A percentile compares a stretch with the other conserved stretches of the same genome.
These are phyloP conservation scores for Brachynemurus nebulosus DNA, from an alignment of 2,888 invertebrate genomes.

Conservation along the genomic window DNA sequence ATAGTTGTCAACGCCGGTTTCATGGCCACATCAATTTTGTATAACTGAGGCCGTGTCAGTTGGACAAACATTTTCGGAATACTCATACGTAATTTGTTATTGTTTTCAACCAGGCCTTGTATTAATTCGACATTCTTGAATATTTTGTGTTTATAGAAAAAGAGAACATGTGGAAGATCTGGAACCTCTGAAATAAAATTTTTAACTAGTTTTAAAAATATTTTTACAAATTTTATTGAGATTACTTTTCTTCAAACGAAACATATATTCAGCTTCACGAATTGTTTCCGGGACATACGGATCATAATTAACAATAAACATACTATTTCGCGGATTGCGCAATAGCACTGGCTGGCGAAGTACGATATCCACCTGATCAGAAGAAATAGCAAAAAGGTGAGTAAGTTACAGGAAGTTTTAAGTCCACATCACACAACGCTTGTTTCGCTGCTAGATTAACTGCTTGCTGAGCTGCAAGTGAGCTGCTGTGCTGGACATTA, in stretches of 20 bases:
- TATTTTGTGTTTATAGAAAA: conserved; percentile 57
- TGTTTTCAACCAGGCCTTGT: conserved; percentile 45
- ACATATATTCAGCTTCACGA: conserved; percentile 68
- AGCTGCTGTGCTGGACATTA: too few relatives aligned
- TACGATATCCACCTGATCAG: background rate
- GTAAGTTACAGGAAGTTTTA: too few relatives aligned
- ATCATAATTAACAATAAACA: conserved; percentile 60
- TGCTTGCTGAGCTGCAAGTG: too few relatives aligned
- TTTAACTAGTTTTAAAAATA: background rate
- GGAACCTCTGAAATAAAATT: conserved; percentile 45
- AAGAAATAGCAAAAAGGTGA: too few relatives aligned
- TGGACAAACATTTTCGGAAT: conserved; percentile 57
- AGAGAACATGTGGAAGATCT: conserved; percentile 58
- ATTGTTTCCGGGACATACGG: conserved; percentile 56
- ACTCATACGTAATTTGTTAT: conserved; percentile 40
- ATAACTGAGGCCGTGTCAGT: conserved; percentile 49
- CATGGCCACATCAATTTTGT: conserved; percentile 54
- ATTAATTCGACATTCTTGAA: conserved; percentile 45
- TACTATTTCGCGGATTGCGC: conserved; percentile 47
- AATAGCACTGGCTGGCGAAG: conserved; percentile 52
- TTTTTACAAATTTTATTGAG: background rate
- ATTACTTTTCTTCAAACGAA: conserved; percentile 42
- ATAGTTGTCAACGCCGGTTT: conserved; percentile 63
- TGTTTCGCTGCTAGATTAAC: too few relatives aligned
- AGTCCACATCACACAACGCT: too few relatives aligned